These are phyloP conservation scores for Zaprionus obscuricornis DNA, from an alignment of 2,888 invertebrate species.

Conservation along the genomic window DNA sequence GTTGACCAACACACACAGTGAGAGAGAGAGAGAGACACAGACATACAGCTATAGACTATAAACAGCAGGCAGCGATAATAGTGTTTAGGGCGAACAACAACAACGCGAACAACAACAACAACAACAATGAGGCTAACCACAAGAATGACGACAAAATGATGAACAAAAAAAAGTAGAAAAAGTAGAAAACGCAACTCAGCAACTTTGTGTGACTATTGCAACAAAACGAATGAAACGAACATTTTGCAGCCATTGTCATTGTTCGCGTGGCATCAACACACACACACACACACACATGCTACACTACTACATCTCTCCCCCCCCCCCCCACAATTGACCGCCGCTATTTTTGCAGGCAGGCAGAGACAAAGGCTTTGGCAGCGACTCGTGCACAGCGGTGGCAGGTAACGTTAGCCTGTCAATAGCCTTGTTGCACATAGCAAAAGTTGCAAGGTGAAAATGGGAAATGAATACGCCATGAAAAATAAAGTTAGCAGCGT, in stretches of 20 bases:
- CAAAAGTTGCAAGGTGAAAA: too few species aligned
- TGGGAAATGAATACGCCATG: too few species aligned
- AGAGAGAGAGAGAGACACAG: neutral
- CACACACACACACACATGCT: neutral
- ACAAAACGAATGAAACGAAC: slow-evolving; percentile 39
- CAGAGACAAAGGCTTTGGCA: slow-evolving; percentile 11
- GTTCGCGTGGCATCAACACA: neutral
- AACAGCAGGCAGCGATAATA: slow-evolving; percentile 34
- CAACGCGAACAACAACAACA: slow-evolving; percentile 21
- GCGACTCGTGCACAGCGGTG: neutral
- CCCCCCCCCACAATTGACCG: neutral
- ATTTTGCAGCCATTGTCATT: slow-evolving; percentile 30
- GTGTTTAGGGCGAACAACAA: slow-evolving; percentile 37
- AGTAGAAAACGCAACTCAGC: slow-evolving; percentile 76
- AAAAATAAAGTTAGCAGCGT: too few species aligned
- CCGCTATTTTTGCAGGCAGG: slow-evolving; percentile 13
- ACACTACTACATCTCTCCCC: neutral
- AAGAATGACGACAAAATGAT: slow-evolving; percentile 72
- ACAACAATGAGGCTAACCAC: slow-evolving; percentile 45
- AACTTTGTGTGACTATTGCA: slow-evolving; percentile 70
- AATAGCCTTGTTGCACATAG: too few species aligned
- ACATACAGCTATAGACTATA: too few species aligned
- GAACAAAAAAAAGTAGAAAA: too few species aligned
- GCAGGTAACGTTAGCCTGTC: too few species aligned
- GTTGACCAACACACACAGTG: slow-evolving; percentile 33